Evolutionary conservation across 2,888 invertebrate species (phyloP).

Genomic region (Eupelmus urozonus): DNA sequence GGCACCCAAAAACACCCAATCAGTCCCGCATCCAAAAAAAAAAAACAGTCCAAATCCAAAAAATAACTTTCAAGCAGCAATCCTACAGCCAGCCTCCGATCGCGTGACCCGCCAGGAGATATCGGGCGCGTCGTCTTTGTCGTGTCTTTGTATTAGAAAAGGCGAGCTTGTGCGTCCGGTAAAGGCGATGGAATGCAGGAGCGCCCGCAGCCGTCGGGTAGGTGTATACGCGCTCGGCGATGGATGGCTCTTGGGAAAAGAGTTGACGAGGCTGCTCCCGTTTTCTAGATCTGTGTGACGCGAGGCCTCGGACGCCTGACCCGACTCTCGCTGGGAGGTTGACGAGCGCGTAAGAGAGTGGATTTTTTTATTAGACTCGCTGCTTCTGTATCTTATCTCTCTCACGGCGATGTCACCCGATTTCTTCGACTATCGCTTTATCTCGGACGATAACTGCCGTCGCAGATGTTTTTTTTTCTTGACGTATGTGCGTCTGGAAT

Average conservation of each 20-base stretch:
- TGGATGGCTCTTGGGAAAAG: background rate
- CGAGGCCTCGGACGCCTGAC: slow-evolving; percentile 28
- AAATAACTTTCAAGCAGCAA: too few relatives aligned
- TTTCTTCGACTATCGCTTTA: background rate
- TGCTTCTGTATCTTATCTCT: slow-evolving; percentile 1
- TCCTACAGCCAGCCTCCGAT: too few relatives aligned
- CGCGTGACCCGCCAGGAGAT: too few relatives aligned
- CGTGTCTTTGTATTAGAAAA: slow-evolving; percentile 42
- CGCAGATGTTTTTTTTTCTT: too few relatives aligned
- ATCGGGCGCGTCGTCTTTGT: too few relatives aligned
- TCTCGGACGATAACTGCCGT: background rate
- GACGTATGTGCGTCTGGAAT: background rate
- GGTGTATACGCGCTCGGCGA: background rate
- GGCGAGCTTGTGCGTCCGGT: slow-evolving; percentile 48
- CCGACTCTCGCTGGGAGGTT: slow-evolving; percentile 15
- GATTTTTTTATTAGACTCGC: background rate
- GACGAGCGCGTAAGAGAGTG: background rate
- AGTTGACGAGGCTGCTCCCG: slow-evolving; percentile 29
- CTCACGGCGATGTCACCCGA: background rate
- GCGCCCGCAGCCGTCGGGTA: too few relatives aligned
- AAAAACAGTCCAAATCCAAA: too few relatives aligned
- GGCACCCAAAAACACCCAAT: slow-evolving; percentile 2
- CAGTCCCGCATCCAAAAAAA: too few relatives aligned
- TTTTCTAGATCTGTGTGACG: background rate
- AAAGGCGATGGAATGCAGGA: slow-evolving; percentile 51